A percentile compares a stretch with the other conserved stretches of the same genome.
phyloP scores from a whole-genome alignment of 2,113 vertebrate genomes.

The Lepus americanus region DNA sequence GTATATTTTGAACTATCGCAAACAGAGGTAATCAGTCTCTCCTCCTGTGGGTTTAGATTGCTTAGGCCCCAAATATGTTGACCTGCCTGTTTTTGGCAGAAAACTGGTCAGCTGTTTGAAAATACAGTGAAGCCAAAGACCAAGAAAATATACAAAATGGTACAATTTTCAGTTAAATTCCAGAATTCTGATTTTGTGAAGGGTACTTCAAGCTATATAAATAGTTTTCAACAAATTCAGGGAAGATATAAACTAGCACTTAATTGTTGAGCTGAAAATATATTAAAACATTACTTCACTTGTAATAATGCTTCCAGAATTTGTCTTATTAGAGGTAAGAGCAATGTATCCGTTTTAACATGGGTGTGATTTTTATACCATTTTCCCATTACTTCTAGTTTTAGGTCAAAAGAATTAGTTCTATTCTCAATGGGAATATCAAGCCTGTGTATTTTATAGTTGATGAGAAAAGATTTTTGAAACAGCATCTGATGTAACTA shows the following conservation, averaged over 20 bases:
- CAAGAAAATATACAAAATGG: neutral
- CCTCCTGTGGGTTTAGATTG: neutral
- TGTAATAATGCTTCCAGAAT: slow-evolving; percentile 5
- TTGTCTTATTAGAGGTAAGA: slow-evolving; percentile 24
- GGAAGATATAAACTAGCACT: slow-evolving; percentile 61
- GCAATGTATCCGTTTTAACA: slow-evolving; percentile 43
- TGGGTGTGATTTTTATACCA: slow-evolving; percentile 48
- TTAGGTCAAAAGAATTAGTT: slow-evolving; percentile 53
- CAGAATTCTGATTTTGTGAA: neutral
- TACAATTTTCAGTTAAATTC: slow-evolving; percentile 10
- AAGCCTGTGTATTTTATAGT: slow-evolving; percentile 57
- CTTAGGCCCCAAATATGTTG: neutral
- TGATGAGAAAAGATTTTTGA: slow-evolving; percentile 43
- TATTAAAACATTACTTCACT: slow-evolving; percentile 34
- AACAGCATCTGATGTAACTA: slow-evolving; percentile 54
- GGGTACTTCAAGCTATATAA: neutral
- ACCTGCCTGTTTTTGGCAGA: neutral
- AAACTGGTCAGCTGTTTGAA: neutral
- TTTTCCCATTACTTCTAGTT: slow-evolving; percentile 20
- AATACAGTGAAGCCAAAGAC: neutral
- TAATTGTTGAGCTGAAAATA: slow-evolving; percentile 31
- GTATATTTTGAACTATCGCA: neutral
- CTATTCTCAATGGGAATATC: slow-evolving; percentile 58
- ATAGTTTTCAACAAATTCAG: slow-evolving; percentile 5
- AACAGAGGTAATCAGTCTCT: neutral